These are phyloP conservation scores for Montifringilla adamsi DNA, from an alignment of 2,113 vertebrate genomes.

Conservation along the genomic window DNA sequence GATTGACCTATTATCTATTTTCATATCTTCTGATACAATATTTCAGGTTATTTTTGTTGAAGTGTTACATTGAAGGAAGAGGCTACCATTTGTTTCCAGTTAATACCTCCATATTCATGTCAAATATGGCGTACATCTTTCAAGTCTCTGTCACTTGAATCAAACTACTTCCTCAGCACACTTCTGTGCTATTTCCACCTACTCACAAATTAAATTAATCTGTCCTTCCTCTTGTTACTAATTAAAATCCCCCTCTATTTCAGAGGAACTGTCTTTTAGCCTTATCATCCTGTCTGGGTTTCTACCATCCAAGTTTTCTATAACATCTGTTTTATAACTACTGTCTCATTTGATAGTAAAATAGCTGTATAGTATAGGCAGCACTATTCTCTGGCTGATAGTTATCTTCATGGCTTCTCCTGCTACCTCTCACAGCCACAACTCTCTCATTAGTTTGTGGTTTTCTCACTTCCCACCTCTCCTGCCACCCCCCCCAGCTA, in stretches of 20 bases:
- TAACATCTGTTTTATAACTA: neutral
- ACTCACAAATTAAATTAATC: neutral
- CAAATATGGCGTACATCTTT: neutral
- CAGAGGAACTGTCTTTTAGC: neutral
- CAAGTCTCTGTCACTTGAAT: neutral
- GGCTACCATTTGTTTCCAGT: neutral
- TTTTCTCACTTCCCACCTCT: neutral
- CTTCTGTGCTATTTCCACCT: neutral
- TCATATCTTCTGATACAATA: neutral
- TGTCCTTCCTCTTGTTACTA: neutral
- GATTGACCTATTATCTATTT: neutral
- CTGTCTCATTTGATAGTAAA: neutral
- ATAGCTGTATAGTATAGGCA: neutral
- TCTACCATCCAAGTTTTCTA: neutral
- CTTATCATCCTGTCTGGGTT: neutral
- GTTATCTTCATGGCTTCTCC: neutral
- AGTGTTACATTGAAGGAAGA: neutral
- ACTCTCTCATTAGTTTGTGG: neutral
- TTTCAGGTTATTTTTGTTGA: neutral
- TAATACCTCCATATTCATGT: neutral
- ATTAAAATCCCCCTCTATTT: neutral
- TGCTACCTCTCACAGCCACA: neutral
- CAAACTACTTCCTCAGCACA: neutral
- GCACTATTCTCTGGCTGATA: neutral
- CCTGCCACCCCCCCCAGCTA: fast-evolving